These are phyloP conservation scores for Austrolebias charrua DNA, from an alignment of 2,797 vertebrate genomes.

Conservation along the genomic window DNA sequence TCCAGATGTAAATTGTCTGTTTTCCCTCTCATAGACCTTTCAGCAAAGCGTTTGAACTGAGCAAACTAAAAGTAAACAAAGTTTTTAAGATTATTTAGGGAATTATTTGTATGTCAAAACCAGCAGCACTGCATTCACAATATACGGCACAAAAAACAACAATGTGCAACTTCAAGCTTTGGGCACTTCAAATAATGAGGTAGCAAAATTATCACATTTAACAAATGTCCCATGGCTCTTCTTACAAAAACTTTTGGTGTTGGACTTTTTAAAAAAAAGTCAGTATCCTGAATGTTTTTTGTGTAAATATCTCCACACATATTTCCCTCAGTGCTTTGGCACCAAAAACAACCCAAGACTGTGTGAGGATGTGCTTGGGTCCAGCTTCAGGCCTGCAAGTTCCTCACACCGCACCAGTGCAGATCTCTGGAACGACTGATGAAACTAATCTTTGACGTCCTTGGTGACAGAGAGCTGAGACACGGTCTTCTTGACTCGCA, in stretches of 20 bases:
- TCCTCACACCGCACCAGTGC: slow-evolving; percentile 25
- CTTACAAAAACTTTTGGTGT: slow-evolving; percentile 25
- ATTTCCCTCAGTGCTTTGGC: slow-evolving; percentile 64
- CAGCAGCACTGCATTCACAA: slow-evolving; percentile 46
- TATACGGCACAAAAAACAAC: slow-evolving; percentile 70
- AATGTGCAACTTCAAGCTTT: slow-evolving; percentile 71
- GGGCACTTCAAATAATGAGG: slow-evolving; percentile 85
- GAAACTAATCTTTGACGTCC: slow-evolving; percentile 83
- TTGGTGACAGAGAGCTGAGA: slow-evolving; percentile 86
- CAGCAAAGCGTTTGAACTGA: neutral
- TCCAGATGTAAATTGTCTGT: slow-evolving; percentile 14
- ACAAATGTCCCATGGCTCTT: slow-evolving; percentile 52
- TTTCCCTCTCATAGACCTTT: slow-evolving; percentile 5
- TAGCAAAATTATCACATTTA: slow-evolving; percentile 80
- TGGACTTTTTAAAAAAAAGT: slow-evolving; percentile 29
- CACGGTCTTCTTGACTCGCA: slow-evolving; percentile 95
- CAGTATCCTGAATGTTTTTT: slow-evolving; percentile 17
- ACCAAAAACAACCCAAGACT: slow-evolving; percentile 43
- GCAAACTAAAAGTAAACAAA: slow-evolving; percentile 15
- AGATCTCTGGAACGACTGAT: slow-evolving; percentile 8
- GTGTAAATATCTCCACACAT: slow-evolving; percentile 33
- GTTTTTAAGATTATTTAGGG: slow-evolving; percentile 17
- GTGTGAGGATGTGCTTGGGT: slow-evolving; percentile 22
- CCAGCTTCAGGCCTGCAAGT: slow-evolving; percentile 37
- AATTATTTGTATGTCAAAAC: slow-evolving; percentile 21